Percentiles rank a stretch among this genome's conserved stretches.
Evolutionary conservation across 1,140 invertebrate species (phyloP).

Genomic region (Oreohelix idahoensis): DNA sequence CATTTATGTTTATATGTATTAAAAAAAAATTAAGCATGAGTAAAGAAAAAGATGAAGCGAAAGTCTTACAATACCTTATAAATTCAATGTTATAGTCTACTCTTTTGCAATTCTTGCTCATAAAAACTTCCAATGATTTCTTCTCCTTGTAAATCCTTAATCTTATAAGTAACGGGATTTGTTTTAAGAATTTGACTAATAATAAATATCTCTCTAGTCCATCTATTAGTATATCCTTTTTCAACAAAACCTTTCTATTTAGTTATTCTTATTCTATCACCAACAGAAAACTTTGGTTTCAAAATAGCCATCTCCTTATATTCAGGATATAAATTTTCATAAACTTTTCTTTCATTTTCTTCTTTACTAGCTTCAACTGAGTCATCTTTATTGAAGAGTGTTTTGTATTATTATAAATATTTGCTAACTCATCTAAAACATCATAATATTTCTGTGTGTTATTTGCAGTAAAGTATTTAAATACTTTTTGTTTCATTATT

Average conservation of each 20-base stretch:
- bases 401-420: too few species aligned
- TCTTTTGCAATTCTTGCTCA: background rate
- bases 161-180: background rate
- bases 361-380: background rate
- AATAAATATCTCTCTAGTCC: background rate
- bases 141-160: background rate
- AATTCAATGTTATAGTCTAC: background rate
- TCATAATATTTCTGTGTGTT: too few species aligned
- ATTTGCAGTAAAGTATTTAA: too few species aligned
- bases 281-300: background rate
- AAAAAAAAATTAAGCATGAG: too few species aligned
- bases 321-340: background rate
- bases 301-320: background rate
- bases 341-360: conserved; percentile 4
- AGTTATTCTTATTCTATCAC: background rate
- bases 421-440: too few species aligned
- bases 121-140: background rate
- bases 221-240: background rate
- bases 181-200: background rate
- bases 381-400: background rate
- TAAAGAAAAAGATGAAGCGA: too few species aligned
- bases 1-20: too few species aligned
- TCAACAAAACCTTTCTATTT: background rate
- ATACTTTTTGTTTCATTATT: too few species aligned
- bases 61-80: too few species aligned